These are phyloP conservation scores for Oscheius myriophilus DNA, from an alignment of 2,888 invertebrate species.

Conservation along the genomic window DNA sequence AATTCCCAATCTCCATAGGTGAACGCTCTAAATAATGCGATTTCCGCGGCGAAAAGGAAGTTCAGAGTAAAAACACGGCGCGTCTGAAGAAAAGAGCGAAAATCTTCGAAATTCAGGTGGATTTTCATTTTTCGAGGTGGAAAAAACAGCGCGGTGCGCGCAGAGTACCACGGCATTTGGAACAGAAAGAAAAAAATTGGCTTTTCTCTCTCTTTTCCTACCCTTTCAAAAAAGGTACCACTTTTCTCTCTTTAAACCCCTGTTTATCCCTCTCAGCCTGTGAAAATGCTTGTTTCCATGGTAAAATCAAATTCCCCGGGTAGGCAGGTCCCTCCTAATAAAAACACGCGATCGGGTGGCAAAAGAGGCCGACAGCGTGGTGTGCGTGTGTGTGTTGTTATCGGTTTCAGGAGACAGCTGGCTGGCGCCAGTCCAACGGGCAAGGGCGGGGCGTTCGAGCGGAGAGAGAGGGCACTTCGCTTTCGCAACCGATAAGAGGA, in stretches of 20 bases:
- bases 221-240: no score
- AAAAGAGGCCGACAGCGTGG: neutral
- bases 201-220: no score
- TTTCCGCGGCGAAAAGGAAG: neutral
- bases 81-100: neutral
- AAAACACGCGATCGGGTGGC: slow-evolving; percentile 8
- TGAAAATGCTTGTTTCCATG: neutral
- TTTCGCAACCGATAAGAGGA: no score
- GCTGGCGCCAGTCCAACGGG: slow-evolving; percentile 3
- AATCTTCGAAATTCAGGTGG: neutral
- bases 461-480: neutral
- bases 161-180: no score
- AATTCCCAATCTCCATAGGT: neutral
- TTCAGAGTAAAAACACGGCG: neutral
- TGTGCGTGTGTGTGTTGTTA: slow-evolving; percentile 1
- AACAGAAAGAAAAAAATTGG: no score
- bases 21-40: neutral
- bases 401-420: neutral
- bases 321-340: neutral
- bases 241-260: no score
- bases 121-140: no score
- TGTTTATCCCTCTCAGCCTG: no score
- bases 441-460: neutral
- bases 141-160: no score
- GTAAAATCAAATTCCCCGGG: neutral